Evolutionary conservation across 2,113 vertebrate genomes (phyloP).

Genomic region (Microtus ochrogaster): DNA sequence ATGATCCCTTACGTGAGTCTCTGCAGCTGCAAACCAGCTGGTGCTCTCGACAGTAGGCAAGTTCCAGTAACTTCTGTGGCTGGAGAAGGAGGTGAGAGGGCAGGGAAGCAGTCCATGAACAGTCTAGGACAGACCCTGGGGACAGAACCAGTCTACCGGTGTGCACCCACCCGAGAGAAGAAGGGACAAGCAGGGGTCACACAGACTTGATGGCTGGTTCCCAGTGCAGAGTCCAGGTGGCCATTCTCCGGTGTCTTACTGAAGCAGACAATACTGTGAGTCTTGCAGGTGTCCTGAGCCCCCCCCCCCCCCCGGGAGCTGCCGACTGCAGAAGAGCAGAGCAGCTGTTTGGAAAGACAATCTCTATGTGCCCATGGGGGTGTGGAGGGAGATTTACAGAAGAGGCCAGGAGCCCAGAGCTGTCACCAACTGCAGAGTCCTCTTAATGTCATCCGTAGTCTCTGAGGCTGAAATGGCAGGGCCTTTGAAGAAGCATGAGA

Average conservation of each 20-base stretch:
- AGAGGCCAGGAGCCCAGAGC: not conserved
- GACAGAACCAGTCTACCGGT: rapidly evolving
- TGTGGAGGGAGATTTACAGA: not conserved
- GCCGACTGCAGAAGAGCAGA: rapidly evolving
- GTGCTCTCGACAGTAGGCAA: not conserved
- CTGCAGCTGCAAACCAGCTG: constrained; percentile 5
- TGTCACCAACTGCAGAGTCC: not conserved
- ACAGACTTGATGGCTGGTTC: not conserved
- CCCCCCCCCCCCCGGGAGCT: rapidly evolving
- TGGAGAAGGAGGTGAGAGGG: not conserved
- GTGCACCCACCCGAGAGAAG: rapidly evolving
- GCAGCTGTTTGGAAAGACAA: not conserved
- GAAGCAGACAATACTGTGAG: rapidly evolving
- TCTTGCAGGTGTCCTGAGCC: no score
- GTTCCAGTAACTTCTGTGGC: not conserved
- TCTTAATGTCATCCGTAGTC: not conserved
- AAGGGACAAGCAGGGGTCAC: not conserved
- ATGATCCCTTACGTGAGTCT: not conserved
- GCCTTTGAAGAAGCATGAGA: not conserved
- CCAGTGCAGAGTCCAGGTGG: not conserved
- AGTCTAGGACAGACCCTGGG: not conserved
- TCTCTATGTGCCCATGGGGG: not conserved
- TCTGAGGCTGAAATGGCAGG: not conserved
- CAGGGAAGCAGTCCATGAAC: not conserved
- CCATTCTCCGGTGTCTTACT: not conserved